Conservation (phyloP, 2,113 vertebrate species). For the Otis tarda region DNA sequence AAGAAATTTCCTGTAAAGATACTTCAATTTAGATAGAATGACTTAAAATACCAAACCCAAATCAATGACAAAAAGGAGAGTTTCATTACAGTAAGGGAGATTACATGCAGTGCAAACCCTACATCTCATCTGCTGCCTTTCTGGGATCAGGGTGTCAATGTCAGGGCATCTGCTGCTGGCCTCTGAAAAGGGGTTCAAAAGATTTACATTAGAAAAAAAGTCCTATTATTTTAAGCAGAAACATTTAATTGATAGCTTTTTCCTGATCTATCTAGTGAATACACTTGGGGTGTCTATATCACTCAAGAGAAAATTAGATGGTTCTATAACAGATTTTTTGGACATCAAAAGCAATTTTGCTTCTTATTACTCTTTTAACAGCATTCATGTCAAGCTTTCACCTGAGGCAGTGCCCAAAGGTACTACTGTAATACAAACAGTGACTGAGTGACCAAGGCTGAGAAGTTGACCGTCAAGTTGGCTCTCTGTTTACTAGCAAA, state of each 20-base stretch:
- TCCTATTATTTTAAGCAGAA: background rate
- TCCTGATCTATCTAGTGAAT: background rate
- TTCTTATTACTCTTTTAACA: background rate
- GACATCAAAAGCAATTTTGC: background rate
- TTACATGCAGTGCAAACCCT: background rate
- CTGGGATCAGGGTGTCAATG: background rate
- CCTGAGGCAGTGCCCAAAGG: background rate
- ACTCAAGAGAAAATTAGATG: background rate
- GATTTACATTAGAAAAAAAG: background rate
- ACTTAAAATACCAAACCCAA: background rate
- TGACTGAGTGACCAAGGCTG: background rate
- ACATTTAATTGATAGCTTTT: background rate
- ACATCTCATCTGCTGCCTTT: background rate
- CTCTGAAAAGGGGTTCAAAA: background rate
- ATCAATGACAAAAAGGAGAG: background rate
- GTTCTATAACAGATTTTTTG: background rate
- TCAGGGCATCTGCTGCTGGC: background rate
- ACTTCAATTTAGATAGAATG: background rate
- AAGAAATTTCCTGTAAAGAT: conserved; percentile 21
- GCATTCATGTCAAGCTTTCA: background rate
- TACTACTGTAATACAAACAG: background rate
- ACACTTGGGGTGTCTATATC: background rate
- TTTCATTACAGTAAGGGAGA: background rate
- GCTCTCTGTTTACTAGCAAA: background rate
- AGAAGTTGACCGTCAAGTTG: background rate